Evolutionary conservation across 2,113 vertebrate genomes (phyloP).

Genomic region (Tragelaphus strepsiceros): DNA sequence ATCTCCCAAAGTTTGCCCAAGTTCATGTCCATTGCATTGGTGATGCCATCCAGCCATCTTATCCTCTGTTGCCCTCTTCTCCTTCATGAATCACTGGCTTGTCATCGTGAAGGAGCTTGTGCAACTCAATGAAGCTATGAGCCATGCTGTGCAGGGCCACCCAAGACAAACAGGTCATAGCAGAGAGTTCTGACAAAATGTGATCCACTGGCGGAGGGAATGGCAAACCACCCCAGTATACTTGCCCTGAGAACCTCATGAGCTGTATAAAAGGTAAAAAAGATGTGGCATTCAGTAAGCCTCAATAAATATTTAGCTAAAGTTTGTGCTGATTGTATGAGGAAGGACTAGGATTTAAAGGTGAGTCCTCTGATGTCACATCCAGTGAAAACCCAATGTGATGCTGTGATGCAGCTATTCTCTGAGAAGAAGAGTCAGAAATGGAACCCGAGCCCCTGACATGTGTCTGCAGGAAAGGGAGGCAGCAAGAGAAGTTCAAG

Average conservation of each 20-base stretch:
- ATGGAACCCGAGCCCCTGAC: neutral
- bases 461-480: neutral
- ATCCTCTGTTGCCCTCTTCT: neutral
- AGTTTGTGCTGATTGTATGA: neutral
- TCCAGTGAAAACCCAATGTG: neutral
- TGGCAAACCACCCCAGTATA: neutral
- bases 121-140: neutral
- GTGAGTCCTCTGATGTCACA: neutral
- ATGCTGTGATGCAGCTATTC: neutral
- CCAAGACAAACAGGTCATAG: neutral
- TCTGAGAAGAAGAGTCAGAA: neutral
- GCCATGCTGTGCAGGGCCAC: neutral
- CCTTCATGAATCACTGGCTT: neutral
- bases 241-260: neutral
- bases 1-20: neutral
- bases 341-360: neutral
- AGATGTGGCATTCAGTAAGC: neutral
- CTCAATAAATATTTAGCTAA: neutral
- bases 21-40: neutral
- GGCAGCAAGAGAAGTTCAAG: neutral
- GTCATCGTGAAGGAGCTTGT: neutral
- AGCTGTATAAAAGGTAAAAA: neutral
- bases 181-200: neutral
- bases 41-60: neutral
- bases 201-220: neutral